Base-by-base conservation (phyloP, 2,888 invertebrate species). In the Hydrotaea cyrtoneurina region DNA sequence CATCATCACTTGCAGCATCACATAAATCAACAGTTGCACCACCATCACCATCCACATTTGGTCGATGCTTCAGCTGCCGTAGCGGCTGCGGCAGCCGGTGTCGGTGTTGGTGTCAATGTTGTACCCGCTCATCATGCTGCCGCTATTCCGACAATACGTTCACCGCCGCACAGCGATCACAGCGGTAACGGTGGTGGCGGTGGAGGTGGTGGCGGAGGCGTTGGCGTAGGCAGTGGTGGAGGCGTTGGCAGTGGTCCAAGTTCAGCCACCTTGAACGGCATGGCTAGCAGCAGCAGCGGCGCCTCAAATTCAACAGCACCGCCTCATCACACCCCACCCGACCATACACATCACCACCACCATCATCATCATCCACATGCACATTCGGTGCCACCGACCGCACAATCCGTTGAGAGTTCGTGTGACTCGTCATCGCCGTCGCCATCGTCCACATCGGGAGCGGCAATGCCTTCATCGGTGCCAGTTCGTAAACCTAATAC, bases 381-480 rank as follows among this genome's bases (percentile, higher is more conserved):
- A 91, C 88, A 89, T 78, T 89, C 89, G 81, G 88, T 92, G 87
- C 88, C 90, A 87, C 89, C 94, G 92, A 82, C 93, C 90, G 91
- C 90, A 87, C 90, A 92, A 73, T 92, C 92, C 23, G 86, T 91
- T 31, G 93, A 93, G 86, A 93, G 92, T 83, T 93, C 92, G 88
- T 94, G 94, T 89, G 94, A 94, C 89, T 94, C 95, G 59, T 94
- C 94, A 69, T 94, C 95, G 62, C 95, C 94, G 43, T 94, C 94
- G 78, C 94, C 94, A 78, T 93, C 93, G 71, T 92, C 95, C 90
- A 92, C 94, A 89, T 92, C 90, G 66, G 91, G 89, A 26, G 89
- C 88, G 36, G 88, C 88, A 66, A 86, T 90, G 81, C 90, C 91
- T 80, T 89, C 91, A 82, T 89, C 90, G 85, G 90, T 92, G 82